Conservation (phyloP, 2,113 vertebrate genomes). For the Sebastes fasciatus region DNA sequence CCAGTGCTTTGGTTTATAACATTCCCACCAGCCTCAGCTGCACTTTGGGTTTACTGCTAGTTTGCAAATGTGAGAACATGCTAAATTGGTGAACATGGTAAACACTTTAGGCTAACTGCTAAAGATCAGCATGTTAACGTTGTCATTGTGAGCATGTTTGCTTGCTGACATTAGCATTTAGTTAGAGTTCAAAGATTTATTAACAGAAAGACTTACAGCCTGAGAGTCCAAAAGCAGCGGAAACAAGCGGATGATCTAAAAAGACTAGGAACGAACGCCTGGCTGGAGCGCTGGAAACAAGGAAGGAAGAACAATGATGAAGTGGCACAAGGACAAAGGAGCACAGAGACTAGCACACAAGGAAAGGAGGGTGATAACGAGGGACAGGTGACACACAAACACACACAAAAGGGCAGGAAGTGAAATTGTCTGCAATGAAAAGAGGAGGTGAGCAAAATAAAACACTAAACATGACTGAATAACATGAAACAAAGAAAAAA, state of each 20-base stretch:
- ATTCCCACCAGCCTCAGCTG: not conserved
- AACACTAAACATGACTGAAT: too few relatives aligned
- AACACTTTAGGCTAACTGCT: not conserved
- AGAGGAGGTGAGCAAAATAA: not conserved
- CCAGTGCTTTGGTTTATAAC: not conserved
- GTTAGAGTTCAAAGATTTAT: not conserved
- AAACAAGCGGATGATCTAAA: too few relatives aligned
- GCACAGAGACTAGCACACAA: not conserved
- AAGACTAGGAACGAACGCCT: too few relatives aligned
- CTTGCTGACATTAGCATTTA: not conserved
- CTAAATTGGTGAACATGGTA: not conserved
- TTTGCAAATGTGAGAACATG: not conserved
- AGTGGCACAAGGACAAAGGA: not conserved
- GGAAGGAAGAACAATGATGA: too few relatives aligned
- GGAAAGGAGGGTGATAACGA: not conserved
- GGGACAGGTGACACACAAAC: not conserved
- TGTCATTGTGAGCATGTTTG: not conserved
- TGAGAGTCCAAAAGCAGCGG: too few relatives aligned
- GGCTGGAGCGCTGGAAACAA: too few relatives aligned
- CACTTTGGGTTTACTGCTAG: not conserved
- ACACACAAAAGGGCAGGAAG: not conserved
- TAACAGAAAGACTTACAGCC: too few relatives aligned
- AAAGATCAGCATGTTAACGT: not conserved
- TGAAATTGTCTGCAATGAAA: not conserved
- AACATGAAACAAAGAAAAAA: too few relatives aligned